Evolutionary conservation across 1,140 invertebrate genomes (phyloP), one percentile per base, ranked within the genome.

Genomic region (Orchestia grillus): DNA sequence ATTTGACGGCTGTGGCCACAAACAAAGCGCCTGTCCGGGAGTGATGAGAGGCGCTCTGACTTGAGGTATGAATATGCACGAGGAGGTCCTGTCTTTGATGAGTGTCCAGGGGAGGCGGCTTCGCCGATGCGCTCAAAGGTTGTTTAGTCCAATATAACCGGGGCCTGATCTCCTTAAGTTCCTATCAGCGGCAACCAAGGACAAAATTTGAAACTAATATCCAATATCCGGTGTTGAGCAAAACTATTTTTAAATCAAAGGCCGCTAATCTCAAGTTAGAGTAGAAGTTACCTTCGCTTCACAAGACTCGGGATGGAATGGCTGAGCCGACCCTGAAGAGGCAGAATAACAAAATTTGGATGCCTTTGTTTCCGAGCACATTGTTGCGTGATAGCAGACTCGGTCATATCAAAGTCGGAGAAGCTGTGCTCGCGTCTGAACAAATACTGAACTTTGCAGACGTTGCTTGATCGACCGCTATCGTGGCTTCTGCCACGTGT

Each of bases 201-300:
- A 90, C 41, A 90, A 90, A 90, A 44, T 90, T 42, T 90, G 62
- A 90, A 90, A 90, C 88, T 90, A 90, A 42, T 90, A 90, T 90
- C 88, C 88, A 90, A 42, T 90, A 90, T 90, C 88, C 88, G 88
- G 88, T 44, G 43, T 42, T 90, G 4, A 44, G n/a, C 15, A 36
- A 90, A 90, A 44, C 88, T 90, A 44, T 90, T 90, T 44, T 44
- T 42, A 90, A 90, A 90, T 90, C 88, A 90, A 77, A 23, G 62
- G 62, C 15, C 28, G 62, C 11, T 77, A 77, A 77, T 77, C 62
- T 77, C 62, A 77, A 77, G 62, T 77, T 77, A 19, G 62, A 77
- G 15, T 77, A 23, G 62, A 77, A 77, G 62, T 77, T 77, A 15
- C 47, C 47, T 53, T 53, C 19, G 47, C 62, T 77, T 23, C 11